Evolutionary conservation across 2,113 vertebrate species (phyloP).

Genomic region (Pterocles burchelli): DNA sequence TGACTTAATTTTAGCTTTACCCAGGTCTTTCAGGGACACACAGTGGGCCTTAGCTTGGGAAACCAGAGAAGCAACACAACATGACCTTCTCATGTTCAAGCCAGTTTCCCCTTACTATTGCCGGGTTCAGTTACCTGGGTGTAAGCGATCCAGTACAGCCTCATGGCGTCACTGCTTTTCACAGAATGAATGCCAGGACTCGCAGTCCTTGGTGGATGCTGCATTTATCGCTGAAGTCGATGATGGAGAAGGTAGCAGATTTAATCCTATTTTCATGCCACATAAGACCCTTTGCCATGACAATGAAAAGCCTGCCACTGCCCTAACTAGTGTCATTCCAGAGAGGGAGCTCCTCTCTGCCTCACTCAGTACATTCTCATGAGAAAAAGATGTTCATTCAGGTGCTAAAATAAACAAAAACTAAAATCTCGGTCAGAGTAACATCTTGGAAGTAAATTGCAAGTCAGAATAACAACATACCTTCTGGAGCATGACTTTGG

Average conservation of each 20-base stretch:
- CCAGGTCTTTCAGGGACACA: constrained; percentile 37
- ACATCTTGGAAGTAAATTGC: neutral
- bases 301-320: neutral
- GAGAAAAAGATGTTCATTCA: neutral
- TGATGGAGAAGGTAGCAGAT: neutral
- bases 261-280: neutral
- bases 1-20: constrained; percentile 48
- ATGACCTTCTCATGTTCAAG: constrained; percentile 54
- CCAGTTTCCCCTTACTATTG: neutral
- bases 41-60: neutral
- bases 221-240: neutral
- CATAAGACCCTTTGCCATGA: neutral
- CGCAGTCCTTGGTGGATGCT: neutral
- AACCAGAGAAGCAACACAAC: constrained; percentile 35
- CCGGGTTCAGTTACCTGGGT: neutral
- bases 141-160: neutral
- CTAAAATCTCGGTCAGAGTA: neutral
- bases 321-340: neutral
- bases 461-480: neutral
- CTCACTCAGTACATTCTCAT: neutral
- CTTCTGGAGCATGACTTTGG: neutral
- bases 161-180: neutral
- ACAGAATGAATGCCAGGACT: neutral
- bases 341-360: neutral
- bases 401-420: neutral